phyloP scores from a whole-genome alignment of 2,797 vertebrate genomes.

The Xenopus petersii region DNA sequence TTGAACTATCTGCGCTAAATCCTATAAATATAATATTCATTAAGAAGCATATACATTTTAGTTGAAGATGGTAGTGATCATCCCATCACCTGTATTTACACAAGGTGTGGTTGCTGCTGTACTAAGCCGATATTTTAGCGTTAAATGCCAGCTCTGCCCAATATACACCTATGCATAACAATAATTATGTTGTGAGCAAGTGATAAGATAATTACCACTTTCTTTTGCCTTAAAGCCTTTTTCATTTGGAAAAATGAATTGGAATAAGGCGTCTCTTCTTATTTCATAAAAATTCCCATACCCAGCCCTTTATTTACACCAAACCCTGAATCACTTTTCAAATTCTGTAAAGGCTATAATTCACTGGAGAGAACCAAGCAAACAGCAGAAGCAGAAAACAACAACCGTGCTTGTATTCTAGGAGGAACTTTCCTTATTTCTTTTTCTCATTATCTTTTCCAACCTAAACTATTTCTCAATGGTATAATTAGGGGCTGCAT shows the following conservation, averaged over 20 bases:
- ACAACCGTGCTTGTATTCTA: too few species aligned
- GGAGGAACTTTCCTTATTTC: too few species aligned
- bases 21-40: too few species aligned
- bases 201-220: constrained; percentile 22
- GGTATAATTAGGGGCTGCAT: too few species aligned
- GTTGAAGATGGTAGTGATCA: not conserved
- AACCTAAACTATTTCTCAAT: too few species aligned
- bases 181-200: constrained; percentile 17
- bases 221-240: not conserved
- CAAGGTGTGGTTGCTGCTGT: constrained; percentile 5
- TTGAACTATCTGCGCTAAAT: too few species aligned
- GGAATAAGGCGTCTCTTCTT: not conserved
- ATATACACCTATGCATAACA: constrained; percentile 4
- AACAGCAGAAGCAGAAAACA: too few species aligned
- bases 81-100: not conserved
- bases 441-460: too few species aligned
- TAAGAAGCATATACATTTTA: too few species aligned
- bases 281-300: not conserved
- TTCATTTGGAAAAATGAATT: not conserved
- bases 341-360: not conserved
- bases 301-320: not conserved
- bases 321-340: not conserved
- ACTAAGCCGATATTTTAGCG: not conserved
- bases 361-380: not conserved
- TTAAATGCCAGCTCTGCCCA: constrained; percentile 3